A percentile compares a stretch with the other conserved stretches of the same genome.
Evolutionary conservation across 1,140 invertebrate genomes (phyloP).

Genomic region (Maconellicoccus hirsutus): DNA sequence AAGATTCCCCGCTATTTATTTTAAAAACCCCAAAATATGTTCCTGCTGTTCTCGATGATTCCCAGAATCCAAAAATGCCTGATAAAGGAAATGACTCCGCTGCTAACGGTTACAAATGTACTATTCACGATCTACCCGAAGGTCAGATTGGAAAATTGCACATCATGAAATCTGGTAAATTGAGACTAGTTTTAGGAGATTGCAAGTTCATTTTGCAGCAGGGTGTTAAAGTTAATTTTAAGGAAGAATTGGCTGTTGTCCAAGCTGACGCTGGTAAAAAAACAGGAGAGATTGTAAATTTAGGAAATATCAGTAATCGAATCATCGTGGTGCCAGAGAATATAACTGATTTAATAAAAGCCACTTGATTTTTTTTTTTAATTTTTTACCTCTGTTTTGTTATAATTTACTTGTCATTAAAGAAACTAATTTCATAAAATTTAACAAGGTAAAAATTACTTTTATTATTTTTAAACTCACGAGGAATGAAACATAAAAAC

Average conservation of each 20-base stretch:
- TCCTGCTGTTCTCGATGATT: not conserved
- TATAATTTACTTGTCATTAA: not conserved
- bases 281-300: constrained; percentile 28
- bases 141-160: constrained; percentile 33
- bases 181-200: constrained; percentile 31
- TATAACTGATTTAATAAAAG: constrained; percentile 12
- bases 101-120: constrained; percentile 22
- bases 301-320: constrained; percentile 28
- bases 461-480: no score
- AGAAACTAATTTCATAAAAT: not conserved
- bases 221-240: constrained; percentile 31
- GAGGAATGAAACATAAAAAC: no score
- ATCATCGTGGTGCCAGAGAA: constrained; percentile 30
- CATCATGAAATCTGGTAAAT: constrained; percentile 31
- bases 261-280: constrained; percentile 25
- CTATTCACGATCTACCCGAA: constrained; percentile 29
- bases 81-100: not conserved
- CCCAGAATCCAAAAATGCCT: not conserved
- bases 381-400: no score
- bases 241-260: constrained; percentile 30
- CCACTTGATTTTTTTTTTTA: no score
- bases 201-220: constrained; percentile 28
- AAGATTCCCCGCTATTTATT: not conserved
- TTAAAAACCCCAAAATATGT: constrained; percentile 8
- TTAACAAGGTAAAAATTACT: not conserved